A percentile compares a stretch with the other conserved stretches of the same genome.
Conservation (phyloP, 2,113 vertebrate genomes). For the Odocoileus virginianus region DNA sequence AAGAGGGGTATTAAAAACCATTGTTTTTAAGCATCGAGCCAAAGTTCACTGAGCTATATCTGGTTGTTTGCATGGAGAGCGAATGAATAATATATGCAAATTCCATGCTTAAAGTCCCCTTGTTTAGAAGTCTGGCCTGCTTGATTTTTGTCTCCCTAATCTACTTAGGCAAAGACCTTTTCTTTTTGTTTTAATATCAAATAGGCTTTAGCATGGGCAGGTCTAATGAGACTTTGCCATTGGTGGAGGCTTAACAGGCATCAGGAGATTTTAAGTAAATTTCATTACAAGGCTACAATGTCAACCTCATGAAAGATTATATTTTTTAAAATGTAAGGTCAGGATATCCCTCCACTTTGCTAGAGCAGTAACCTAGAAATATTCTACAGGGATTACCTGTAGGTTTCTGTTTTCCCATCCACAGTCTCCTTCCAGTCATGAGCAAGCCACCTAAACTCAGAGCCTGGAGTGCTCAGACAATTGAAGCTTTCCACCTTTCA, state of each 20-base stretch:
- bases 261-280: constrained; percentile 57
- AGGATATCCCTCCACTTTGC: constrained; percentile 1
- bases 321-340: constrained; percentile 5
- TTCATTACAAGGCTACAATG: constrained; percentile 51
- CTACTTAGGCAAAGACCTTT: constrained; percentile 61
- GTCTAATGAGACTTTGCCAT: constrained; percentile 43
- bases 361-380: constrained; percentile 28
- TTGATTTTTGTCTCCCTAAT: constrained; percentile 55
- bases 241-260: constrained; percentile 42
- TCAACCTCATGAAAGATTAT: constrained; percentile 39
- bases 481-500: background rate
- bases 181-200: constrained; percentile 67
- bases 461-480: background rate
- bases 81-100: constrained; percentile 56
- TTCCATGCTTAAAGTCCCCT: constrained; percentile 14
- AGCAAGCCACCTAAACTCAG: background rate
- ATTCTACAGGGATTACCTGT: background rate
- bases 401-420: background rate
- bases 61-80: constrained; percentile 39
- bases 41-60: constrained; percentile 31
- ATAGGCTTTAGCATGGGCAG: constrained; percentile 45
- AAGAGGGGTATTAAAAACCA: background rate
- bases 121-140: constrained; percentile 59
- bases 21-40: constrained; percentile 1
- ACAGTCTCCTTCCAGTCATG: background rate